Base-by-base conservation (phyloP, 1,140 invertebrate species). In the Bombus haemorrhoidalis region DNA sequence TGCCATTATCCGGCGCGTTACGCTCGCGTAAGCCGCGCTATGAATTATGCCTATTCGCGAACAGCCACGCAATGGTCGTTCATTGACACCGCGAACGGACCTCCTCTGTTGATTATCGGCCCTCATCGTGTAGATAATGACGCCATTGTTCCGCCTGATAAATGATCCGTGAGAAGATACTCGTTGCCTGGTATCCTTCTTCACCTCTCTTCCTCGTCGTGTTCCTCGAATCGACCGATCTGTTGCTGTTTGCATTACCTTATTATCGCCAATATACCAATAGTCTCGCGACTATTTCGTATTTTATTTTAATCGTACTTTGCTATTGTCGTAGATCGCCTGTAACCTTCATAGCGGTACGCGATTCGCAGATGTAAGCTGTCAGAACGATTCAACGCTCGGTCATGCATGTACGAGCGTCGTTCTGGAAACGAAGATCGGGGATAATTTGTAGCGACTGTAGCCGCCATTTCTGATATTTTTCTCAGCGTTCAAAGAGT, bases 391-490 rank as follows among this genome's bases (percentile, higher is more conserved):
- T 53, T 53, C 32, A 62, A 62, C n/a, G 57, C 47, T 74, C 10
- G 57, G 8, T n/a, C 12, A 32, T 73, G 68, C 66, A 83, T 80
- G 87, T 87, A 88, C 83, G 86, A 57, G 43, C 71, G 75, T 57
- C 47, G 13, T 68, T 47, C 5, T 13, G 32, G 32, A n/a, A 22
- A 34, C n/a, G 10, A 6, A 12, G n/a, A 39, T 41, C 25, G n/a
- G 6, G 32, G 34, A n/a, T 28, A 59, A 81, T 43, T 39, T n/a
- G 15, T 34, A 22, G 15, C 64, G 34, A 9, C n/a, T 22, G 18
- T 34, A 10, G 72, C 25, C 2, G 53, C 74, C 74, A 59, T 76
- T 76, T n/a, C n/a, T 53, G 28, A 15, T 57, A 32, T 73, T 32
- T 73, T 73, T 73, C 41, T 39, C 8, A 15, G 8, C 13, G 15